These are phyloP conservation scores for Eulemur rubriventer DNA, from an alignment of 2,797 vertebrate genomes.

Conservation along the genomic window DNA sequence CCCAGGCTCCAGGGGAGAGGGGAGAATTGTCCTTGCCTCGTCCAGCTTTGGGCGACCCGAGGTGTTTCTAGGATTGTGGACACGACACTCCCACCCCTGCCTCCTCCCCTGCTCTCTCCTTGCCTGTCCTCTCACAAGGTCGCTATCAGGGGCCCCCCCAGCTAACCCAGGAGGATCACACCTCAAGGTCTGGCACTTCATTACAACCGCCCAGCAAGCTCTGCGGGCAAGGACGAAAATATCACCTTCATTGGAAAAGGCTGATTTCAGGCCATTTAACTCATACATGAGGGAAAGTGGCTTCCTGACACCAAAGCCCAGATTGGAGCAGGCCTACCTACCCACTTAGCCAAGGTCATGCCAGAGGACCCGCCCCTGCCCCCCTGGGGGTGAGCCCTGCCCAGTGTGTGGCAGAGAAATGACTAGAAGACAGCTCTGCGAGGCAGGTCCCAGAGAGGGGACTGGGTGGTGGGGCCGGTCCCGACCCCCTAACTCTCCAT, in stretches of 20 bases:
- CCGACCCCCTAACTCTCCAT: rapidly evolving
- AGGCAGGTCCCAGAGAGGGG: not conserved
- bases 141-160: no score
- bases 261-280: not conserved
- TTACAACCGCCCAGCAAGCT: no score
- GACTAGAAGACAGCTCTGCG: no score
- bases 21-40: not conserved
- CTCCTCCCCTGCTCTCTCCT: rapidly evolving
- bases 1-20: not conserved
- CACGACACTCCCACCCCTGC: not conserved
- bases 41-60: not conserved
- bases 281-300: not conserved
- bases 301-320: not conserved
- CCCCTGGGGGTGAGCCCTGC: no score
- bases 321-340: rapidly evolving
- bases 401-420: rapidly evolving
- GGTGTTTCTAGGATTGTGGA: not conserved
- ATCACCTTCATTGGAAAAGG: rapidly evolving
- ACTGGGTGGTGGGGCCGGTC: not conserved
- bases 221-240: no score
- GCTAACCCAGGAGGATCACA: not conserved
- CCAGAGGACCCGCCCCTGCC: no score
- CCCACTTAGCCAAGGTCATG: rapidly evolving
- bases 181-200: not conserved
- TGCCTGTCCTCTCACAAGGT: not conserved